Base-by-base conservation (phyloP, 2,113 vertebrate genomes). In the Desmodus rotundus region DNA sequence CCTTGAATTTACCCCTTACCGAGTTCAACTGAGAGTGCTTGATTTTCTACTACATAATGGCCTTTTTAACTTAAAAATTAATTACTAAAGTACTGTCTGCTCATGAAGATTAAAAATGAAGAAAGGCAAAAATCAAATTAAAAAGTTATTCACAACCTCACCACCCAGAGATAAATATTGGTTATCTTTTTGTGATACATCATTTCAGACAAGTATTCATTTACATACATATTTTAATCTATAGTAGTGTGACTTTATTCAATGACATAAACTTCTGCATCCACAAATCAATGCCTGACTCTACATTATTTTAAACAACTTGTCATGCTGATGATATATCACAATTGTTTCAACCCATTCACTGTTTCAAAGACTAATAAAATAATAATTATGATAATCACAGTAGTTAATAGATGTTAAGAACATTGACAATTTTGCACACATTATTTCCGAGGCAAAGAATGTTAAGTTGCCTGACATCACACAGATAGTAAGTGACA, bases 91-190 rank as follows among this genome's bases (percentile, higher is more conserved):
- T 58, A 56, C 45, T 58, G 9, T 14, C 58, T 92, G 19, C 36
- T 91, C 50, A 33, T 91, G 47, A 78, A 89, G 26, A 84, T 52
- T 52, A 93, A 77, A 94, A 95, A 92, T 80, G 24, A 93, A 87
- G 36, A 92, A 89, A 91, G 41, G 7, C 28, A 50, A 91, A 80
- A 68, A 0, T 31, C 72, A 93, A 87, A 43, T 50, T 73, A 41
- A 11, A 65, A 31, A 68, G 47, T 28, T 28, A 52, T 41, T 54
- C 4, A 73, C 33, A 45, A 47, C 67, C 65, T 74, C 54, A 81
- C 22, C 13, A 81, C 19, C 19, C 13, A 81, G 33, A 87, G 47
- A 70, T 28, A 83, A 68, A 80, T 56, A 67, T 28, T 87, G 31
- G 22, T 92, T 91, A 70, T 73, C 9, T 87, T 72, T 97, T 96